Evolutionary conservation across 2,888 invertebrate species (phyloP).

Genomic region (Rosalia funebris): DNA sequence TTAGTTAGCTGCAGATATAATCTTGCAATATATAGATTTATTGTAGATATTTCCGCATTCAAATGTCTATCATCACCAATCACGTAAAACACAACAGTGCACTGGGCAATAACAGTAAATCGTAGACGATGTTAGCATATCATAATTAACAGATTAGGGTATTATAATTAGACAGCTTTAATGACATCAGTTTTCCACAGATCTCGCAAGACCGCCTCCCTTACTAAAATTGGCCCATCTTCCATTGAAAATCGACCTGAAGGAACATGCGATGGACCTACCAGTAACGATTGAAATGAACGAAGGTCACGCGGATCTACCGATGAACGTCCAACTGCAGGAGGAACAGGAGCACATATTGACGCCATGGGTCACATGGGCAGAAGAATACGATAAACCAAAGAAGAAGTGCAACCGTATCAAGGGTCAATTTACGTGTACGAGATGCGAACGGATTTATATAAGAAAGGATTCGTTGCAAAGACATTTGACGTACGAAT

Average conservation of each 20-base stretch:
- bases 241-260: background rate
- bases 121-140: too few species aligned
- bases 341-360: conserved; percentile 43
- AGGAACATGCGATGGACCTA: background rate
- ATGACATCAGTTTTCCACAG: conserved; percentile 11
- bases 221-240: background rate
- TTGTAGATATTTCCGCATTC: too few species aligned
- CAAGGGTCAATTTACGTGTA: conserved; percentile 67
- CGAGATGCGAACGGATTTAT: conserved; percentile 81
- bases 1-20: too few species aligned
- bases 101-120: too few species aligned
- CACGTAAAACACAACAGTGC: too few species aligned
- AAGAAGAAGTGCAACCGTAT: conserved; percentile 55
- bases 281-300: conserved; percentile 21
- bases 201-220: background rate
- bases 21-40: too few species aligned
- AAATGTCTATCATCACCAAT: too few species aligned
- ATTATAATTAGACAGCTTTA: background rate
- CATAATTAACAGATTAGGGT: too few species aligned
- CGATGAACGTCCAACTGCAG: conserved; percentile 57
- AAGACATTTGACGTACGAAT: conserved; percentile 81
- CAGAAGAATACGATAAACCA: conserved; percentile 32
- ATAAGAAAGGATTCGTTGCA: conserved; percentile 81
- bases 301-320: conserved; percentile 42
- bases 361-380: conserved; percentile 25